Evolutionary conservation across 2,113 vertebrate genomes (phyloP).

Genomic region (Leptosomus discolor): DNA sequence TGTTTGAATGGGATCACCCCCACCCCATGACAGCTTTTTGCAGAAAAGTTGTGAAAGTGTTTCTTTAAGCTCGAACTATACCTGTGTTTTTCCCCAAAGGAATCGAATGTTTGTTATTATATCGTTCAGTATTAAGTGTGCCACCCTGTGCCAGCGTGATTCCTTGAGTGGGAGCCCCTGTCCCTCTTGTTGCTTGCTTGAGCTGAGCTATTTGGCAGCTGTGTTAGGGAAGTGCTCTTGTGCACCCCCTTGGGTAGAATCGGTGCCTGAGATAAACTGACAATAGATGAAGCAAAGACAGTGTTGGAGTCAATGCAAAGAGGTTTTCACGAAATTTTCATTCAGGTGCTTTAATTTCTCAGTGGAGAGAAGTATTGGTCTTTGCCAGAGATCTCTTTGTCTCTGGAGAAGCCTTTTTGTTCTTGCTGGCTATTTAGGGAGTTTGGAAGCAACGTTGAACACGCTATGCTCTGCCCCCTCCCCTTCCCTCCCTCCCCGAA

Average conservation of each 20-base stretch:
- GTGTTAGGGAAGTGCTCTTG: not conserved
- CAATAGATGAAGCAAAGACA: not conserved
- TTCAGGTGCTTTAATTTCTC: not conserved
- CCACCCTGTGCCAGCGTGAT: not conserved
- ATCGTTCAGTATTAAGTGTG: not conserved
- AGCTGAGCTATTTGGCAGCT: accelerated
- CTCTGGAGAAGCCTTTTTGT: not conserved
- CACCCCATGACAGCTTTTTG: not conserved
- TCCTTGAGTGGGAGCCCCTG: not conserved
- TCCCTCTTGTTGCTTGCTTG: not conserved
- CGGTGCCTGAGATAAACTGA: not conserved
- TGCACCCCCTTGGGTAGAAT: not conserved
- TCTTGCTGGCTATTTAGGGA: not conserved
- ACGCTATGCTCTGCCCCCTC: accelerated
- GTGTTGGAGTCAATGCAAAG: not conserved
- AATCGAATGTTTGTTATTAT: not conserved
- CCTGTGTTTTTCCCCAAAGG: not conserved
- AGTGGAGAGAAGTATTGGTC: not conserved
- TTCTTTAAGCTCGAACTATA: not conserved
- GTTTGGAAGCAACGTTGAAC: not conserved
- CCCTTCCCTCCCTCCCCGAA: not conserved
- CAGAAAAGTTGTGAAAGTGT: not conserved
- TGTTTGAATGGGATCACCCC: not conserved
- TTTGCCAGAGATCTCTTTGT: not conserved
- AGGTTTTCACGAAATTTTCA: not conserved